Base-by-base conservation (phyloP, 2,113 vertebrate genomes). In the Centrocercus urophasianus region DNA sequence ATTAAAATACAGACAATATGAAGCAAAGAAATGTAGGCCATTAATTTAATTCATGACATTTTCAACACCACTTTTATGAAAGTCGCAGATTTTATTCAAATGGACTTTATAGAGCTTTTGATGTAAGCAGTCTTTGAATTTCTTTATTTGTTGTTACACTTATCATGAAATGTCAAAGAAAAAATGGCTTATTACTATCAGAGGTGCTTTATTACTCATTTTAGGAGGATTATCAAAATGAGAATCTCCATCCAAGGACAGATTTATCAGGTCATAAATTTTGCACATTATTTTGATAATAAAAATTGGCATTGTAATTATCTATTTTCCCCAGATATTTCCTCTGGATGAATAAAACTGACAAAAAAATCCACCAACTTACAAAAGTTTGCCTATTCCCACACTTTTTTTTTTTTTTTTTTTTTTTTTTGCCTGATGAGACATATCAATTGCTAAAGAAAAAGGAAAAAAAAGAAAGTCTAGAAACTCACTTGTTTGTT, bases 21-120 rank as follows among this genome's bases (percentile, higher is more conserved):
- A 96, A 96, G 78, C 74, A 96, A 95, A 90, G 81, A 95, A 73
- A 93, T 86, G 83, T 89, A 91, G 81, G 90, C 85, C 89, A 96
- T 96, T 96, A 96, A 96, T 96, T 95, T 95, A 96, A 93, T 96
- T 96, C 91, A 96, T 97, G 93, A 96, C 94, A 97, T 96, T 96
- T 97, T 96, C 94, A 93, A 93, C 82, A 90, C 82, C 89, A 96
- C 52, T 94, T 96, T 95, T 96, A 93, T 93, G 93, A 82, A 96
- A 95, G 79, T 94, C 66, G 6, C 86, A 90, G 94, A 93, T 96
- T 96, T 96, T 96, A 96, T 96, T 97, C 90, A 96, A 96, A 97
- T 95, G 82, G 86, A 96, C 91, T 95, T 95, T 93, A 92, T 38
- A 94, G 95, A 86, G 89, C 95, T 97, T 97, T 96, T 96, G 97